Percentiles rank a stretch among this genome's conserved stretches.
These are phyloP conservation scores for Crioceris asparagi DNA, from an alignment of 2,888 invertebrate species.

Conservation along the genomic window DNA sequence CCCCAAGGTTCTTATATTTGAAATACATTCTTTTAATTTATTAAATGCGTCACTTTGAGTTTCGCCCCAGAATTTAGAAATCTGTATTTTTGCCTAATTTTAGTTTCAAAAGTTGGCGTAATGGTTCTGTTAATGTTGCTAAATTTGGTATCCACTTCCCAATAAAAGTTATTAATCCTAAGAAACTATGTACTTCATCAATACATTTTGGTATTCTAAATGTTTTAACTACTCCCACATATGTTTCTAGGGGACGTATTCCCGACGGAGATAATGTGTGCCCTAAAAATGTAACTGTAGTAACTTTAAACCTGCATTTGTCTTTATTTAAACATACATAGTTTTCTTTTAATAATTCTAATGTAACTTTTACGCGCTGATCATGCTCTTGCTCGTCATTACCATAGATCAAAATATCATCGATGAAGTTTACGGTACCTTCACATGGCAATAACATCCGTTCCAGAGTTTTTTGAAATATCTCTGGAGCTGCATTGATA, in stretches of 20 bases:
- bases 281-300: constrained; percentile 3
- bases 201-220: constrained; percentile 1
- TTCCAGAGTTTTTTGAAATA: constrained; percentile 5
- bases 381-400: constrained; percentile 6
- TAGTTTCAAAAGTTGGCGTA: constrained; percentile 3
- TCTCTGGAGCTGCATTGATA: constrained; percentile 7
- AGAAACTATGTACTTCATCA: constrained; percentile 5
- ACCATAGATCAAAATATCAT: constrained; percentile 5
- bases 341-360: constrained; percentile 3
- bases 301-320: constrained; percentile 6
- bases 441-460: constrained; percentile 2
- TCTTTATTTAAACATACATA: constrained; percentile 6
- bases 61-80: not conserved
- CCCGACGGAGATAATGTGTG: constrained; percentile 4
- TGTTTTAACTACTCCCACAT: constrained; percentile 5
- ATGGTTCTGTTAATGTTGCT: constrained; percentile 2
- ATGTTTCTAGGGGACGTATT: constrained; percentile 4
- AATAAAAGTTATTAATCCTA: constrained; percentile 1
- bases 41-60: not conserved
- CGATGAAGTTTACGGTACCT: constrained; percentile 5
- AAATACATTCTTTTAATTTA: not conserved
- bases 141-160: no score
- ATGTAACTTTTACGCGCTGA: constrained; percentile 1
- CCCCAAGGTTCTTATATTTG: not conserved
- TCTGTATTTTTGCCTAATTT: constrained; percentile 4